Base-by-base conservation (phyloP, 2,797 vertebrate species). In the Platalea minor region DNA sequence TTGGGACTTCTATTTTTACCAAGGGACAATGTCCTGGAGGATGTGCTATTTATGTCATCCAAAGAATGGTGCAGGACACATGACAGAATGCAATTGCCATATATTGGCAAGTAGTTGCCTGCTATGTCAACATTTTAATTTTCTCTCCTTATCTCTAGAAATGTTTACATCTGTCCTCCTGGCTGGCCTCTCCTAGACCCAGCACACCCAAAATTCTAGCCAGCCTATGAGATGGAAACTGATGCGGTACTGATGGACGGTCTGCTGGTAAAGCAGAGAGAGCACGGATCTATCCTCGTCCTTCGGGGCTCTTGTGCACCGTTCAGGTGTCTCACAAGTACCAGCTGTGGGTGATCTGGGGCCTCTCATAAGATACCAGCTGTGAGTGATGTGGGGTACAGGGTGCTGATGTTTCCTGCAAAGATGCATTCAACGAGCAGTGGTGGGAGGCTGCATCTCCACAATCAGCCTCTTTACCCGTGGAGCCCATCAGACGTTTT, bases 221-320 rank as follows among this genome's bases (percentile, higher is more conserved):
- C 61, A 90, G 57, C 25, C 24, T 57, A 7, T 1, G 7, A 60
- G 29, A 31, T 20, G n/a, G 65, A 74, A 90, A 61, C 14, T 7
- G 26, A 13, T 53, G 28, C 17, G 48, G 51, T 35, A 28, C 13
- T 54, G 26, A 5, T 75, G 41, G 29, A 61, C 51, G 46, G 46
- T 63, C 24, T 67, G 3, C 8, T 43, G 68, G 25, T 33, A 74
- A 74, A 85, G 35, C 31, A 57, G 56, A 65, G 59, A 73, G 16
- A 76, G 12, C 10, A 54, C 28, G 69, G 23, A 6, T 56, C 41
- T 72, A 2, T 11, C n/a, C 48, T 61, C 0, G 0, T 20, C 29
- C 20, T 46, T 65, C 39, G 37, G 28, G 16, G 16, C 39, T 90
- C 21, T 19, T 17, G 6, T 26, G 25, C 24, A 15, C 9, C 67